Evolutionary conservation across 1,140 invertebrate genomes (phyloP), one percentile per base, ranked within the genome.

Genomic region (Limonius californicus): DNA sequence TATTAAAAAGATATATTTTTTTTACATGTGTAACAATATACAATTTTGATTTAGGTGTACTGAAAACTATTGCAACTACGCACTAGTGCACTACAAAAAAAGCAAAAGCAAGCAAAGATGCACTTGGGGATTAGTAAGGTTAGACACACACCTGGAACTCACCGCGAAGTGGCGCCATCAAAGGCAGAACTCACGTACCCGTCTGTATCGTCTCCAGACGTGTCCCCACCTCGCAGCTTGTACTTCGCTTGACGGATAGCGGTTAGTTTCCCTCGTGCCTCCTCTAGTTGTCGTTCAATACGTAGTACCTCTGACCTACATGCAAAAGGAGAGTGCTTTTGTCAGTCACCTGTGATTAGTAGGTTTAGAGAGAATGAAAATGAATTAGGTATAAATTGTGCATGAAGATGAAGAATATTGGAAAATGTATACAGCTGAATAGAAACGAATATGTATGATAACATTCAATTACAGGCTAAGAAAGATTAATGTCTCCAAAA

Each of bases 221-320:
- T 73, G 54, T 75, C 73, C 18, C 72, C 70, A n/a, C 78, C 78
- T 64, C 83, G 81, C 39, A 88, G 82, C 72, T 89, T 89, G 68
- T 93, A 93, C 71, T 92, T 93, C 0, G 90, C 90, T 70, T 92
- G 89, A 18, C 90, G 80, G 69, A 94, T 92, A 30, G 89, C 89
- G 1, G 87, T 94, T 18, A 99, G 79, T 55, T 91, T 84, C n/a
- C 89, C 88, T 56, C 95, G 82, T 0, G 97, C 97, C 73, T 95
- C 92, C 72, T 95, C 90, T 20, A 99, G 78, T 80, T 99, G 92
- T 60, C 90, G 86, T 76, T 99, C 96, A 72, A 97, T 97, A 62
- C 91, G 85, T 15, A 98, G 80, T 0, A 98, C 94, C 70, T 95
- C 91, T 12, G 89, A 88, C 42, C 88, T 83, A 67, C 53, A 32